phyloP scores from a whole-genome alignment of 2,113 vertebrate genomes.

The Eupsittula cactorum region DNA sequence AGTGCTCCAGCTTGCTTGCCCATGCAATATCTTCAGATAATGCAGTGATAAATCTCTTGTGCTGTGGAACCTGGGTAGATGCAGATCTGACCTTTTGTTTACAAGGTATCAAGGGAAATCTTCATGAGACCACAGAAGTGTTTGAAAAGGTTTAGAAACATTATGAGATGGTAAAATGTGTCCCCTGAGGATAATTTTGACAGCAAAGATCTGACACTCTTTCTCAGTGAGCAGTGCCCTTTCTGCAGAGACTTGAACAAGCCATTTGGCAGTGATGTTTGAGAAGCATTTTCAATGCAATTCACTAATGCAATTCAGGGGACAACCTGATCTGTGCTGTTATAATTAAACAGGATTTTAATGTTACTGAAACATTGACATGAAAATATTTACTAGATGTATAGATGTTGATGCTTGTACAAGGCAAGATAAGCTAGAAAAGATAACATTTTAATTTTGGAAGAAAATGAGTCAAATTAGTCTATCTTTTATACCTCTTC shows the following conservation, averaged over 20 bases:
- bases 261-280: not conserved
- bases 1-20: not conserved
- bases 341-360: conserved; percentile 16
- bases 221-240: conserved; percentile 45
- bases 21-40: not conserved
- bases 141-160: conserved; percentile 43
- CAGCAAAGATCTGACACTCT: not conserved
- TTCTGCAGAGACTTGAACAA: conserved; percentile 19
- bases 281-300: not conserved
- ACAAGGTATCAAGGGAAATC: conserved; percentile 43
- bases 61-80: conserved; percentile 35
- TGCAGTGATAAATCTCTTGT: conserved; percentile 19
- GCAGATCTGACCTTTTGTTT: conserved; percentile 63
- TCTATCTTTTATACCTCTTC: not conserved
- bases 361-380: conserved; percentile 5
- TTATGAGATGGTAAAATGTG: conserved; percentile 12
- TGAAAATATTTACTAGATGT: not conserved
- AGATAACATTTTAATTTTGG: not conserved
- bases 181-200: not conserved
- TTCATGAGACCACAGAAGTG: conserved; percentile 28
- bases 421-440: not conserved
- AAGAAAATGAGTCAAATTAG: not conserved
- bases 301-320: not conserved
- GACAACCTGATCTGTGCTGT: not conserved
- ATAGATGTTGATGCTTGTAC: not conserved